Evolutionary conservation across 2,888 invertebrate species (phyloP), one percentile per base, ranked within the genome.

Genomic region (Mythimna lalbum): DNA sequence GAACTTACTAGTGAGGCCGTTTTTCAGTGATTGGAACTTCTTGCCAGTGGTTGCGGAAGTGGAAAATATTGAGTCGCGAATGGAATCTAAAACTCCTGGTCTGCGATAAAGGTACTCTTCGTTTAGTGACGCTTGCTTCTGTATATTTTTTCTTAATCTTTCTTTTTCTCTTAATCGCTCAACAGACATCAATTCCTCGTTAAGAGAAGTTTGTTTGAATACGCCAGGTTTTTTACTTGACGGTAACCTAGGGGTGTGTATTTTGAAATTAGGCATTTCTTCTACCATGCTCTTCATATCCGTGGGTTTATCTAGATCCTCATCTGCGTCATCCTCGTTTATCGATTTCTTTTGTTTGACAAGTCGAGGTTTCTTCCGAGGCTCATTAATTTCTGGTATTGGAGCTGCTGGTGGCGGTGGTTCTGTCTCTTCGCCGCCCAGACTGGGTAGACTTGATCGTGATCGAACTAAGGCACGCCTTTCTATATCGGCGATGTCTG

Each of bases 161-260:
- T 98, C 98, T 87, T 98, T 98, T 90, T 98, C 98, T 75, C 97
- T 95, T 86, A 98, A 93, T 68, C 98, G 95, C 86, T 98, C 98
- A n/a, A 97, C 97, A 4, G 98, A 98, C 97, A 98, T 98, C 19
- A 98, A 94, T 90, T 98, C 98, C 90, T 98, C 98, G 88, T 98
- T 98, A 75, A 99, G 96, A 1, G 98, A 98, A 79, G 98, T 97
- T 91, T 99, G 98, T 89, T 99, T 98, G 78, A 97, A 96, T 10
- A 98, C 97, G 39, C 97, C 97, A 50, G 97, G 97, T 83, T 96
- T 96, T 83, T 96, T 96, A 19, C 75, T 75, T 27, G 95, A 93
- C 59, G 94, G 93, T 81, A 93, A 80, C 70, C 93, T 93, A 53
- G 93, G 93, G 1, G 96, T 92, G 69, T 96, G 96, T 73, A 96